Evolutionary conservation across 1,140 invertebrate species (phyloP), one percentile per base, ranked within the genome.

Genomic region (Stratiolaelaps scimitus): DNA sequence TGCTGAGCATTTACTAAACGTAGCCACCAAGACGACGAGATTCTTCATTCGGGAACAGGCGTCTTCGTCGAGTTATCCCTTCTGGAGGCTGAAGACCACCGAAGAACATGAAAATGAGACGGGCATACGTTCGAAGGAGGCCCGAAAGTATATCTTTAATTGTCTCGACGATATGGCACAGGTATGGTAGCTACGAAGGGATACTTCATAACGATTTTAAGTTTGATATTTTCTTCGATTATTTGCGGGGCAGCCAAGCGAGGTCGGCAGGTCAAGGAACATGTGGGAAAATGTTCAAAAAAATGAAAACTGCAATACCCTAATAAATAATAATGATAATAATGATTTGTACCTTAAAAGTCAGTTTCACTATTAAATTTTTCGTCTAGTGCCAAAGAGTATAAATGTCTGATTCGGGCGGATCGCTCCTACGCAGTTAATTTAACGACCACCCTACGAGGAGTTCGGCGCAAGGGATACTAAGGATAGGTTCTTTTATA

Each of bases 71-170:
- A 93, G 89, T 23, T 95, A 97, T 78, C 92, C 92, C 40, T 96
- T 95, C 79, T 98, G 93, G 93, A 81, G 93, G 71, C 78, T 98
- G 7, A 97, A 85, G 84, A 94, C 90, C 66, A 90, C 92, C 1
- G 94, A 98, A 77, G 95, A 98, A 78, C 92, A 98, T 76, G 94
- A 98, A 79, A 83, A 85, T 0, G 94, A 98, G 80, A 98, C 92
- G 48, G 88, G 89, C 67, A 95, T 96, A 69, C 96, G 97, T 79
- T 96, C 92, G 45, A 99, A 99, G 80, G 96, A 99, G 80, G 95
- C 94, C 0, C 80, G 96, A 73, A 98, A 98, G 77, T 99, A 98
- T 78, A 97, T 98, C 71, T 98, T 99, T 78, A 98, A 98, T 77
- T 97, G 92, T 77, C 80, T 99, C 56, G 96, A 99, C 74, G 96